phyloP scores from a whole-genome alignment of 1,140 invertebrate species.

The Mizuhopecten yessoensis region DNA sequence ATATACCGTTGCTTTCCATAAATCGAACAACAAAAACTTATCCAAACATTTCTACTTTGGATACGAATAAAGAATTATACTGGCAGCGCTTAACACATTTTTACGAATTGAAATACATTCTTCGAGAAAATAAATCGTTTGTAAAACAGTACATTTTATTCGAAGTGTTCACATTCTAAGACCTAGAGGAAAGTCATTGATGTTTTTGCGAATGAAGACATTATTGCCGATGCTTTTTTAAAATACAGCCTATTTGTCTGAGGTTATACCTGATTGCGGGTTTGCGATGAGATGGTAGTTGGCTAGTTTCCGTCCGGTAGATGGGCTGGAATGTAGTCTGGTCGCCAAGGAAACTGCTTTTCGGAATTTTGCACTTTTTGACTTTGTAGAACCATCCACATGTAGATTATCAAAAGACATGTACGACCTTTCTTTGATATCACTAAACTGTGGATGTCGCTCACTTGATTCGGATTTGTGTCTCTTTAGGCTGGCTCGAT shows the following conservation, averaged over 20 bases:
- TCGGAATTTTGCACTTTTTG: constrained; percentile 80
- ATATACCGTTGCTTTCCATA: no score
- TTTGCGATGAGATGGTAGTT: constrained; percentile 81
- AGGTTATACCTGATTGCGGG: constrained; percentile 79
- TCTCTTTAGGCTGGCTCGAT: constrained; percentile 83
- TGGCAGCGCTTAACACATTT: no score
- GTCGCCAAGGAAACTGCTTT: constrained; percentile 79
- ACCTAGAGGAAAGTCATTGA: no score
- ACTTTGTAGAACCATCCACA: constrained; percentile 81
- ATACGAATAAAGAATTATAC: no score
- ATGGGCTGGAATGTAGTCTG: constrained; percentile 80
- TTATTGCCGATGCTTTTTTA: background rate
- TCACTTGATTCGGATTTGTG: constrained; percentile 78
- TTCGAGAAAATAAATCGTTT: background rate
- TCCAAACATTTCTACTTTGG: no score
- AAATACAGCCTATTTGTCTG: background rate
- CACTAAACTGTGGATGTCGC: constrained; percentile 77
- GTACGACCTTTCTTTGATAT: constrained; percentile 76
- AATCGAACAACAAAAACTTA: no score
- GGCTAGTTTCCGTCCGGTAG: constrained; percentile 80
- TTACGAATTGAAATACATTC: no score
- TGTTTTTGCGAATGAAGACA: background rate
- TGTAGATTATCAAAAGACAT: constrained; percentile 82
- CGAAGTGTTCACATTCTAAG: background rate
- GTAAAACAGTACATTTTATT: background rate